A percentile compares a stretch with the other conserved stretches of the same genome.
Evolutionary conservation across 2,888 invertebrate genomes (phyloP).

Genomic region (Bibio marci): DNA sequence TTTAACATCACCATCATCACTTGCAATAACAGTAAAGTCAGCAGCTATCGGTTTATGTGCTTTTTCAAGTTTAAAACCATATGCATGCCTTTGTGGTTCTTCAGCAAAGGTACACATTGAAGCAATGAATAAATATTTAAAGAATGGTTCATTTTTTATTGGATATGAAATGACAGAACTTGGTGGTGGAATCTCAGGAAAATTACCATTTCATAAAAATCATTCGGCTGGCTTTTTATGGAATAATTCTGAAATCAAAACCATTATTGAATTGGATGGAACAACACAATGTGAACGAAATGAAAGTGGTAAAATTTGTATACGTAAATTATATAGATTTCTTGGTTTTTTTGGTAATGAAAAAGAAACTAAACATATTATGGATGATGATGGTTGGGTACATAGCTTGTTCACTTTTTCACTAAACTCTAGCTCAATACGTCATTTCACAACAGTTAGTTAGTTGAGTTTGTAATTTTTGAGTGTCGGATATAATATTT

Average conservation of each 20-base stretch:
- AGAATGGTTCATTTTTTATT: slow-evolving; percentile 8
- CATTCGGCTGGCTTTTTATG: slow-evolving; percentile 18
- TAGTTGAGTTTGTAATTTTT: no score
- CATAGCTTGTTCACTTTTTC: no score
- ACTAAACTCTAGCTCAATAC: no score
- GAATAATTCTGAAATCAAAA: slow-evolving; percentile 16
- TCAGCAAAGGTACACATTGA: no score
- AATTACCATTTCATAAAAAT: slow-evolving; percentile 1
- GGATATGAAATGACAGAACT: slow-evolving; percentile 15
- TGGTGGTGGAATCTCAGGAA: not conserved
- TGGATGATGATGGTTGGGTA: slow-evolving; percentile 6
- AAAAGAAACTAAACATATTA: slow-evolving; percentile 9
- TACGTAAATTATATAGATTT: slow-evolving; percentile 15
- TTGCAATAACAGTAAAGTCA: no score
- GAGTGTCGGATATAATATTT: no score
- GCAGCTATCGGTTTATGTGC: no score
- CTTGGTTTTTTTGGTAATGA: slow-evolving; percentile 19
- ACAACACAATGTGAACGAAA: slow-evolving; percentile 17
- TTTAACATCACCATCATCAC: no score
- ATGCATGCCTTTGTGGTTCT: no score
- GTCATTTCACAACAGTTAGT: no score
- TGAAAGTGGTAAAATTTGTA: slow-evolving; percentile 18
- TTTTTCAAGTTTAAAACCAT: no score
- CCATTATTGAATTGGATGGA: slow-evolving; percentile 16
- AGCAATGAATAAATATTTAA: slow-evolving; percentile 8